Percentiles rank a stretch among this genome's conserved stretches.
phyloP scores from a whole-genome alignment of 2,888 invertebrate genomes.

The Ypsolopha scabrella region DNA sequence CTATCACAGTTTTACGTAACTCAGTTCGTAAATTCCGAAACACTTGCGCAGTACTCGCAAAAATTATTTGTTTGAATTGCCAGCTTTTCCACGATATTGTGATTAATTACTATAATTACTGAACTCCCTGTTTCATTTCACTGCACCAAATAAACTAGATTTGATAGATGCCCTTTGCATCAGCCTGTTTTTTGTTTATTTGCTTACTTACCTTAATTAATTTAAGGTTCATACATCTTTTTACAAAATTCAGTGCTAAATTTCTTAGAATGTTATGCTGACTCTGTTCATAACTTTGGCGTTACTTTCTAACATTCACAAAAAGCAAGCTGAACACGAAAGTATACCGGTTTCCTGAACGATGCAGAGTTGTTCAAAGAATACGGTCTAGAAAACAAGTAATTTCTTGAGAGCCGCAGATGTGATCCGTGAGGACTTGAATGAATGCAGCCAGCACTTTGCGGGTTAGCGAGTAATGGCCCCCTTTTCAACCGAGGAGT shows the following conservation, averaged over 20 bases:
- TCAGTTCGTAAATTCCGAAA: neutral
- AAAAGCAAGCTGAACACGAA: neutral
- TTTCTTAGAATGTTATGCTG: too few relatives aligned
- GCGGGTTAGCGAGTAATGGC: constrained; percentile 16
- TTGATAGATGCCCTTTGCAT: neutral
- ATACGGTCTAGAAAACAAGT: constrained; percentile 4
- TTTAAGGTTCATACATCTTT: too few relatives aligned
- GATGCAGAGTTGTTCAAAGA: neutral
- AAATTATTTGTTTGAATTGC: neutral
- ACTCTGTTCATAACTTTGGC: too few relatives aligned
- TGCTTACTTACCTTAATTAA: too few relatives aligned
- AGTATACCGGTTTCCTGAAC: neutral
- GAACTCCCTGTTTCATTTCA: neutral
- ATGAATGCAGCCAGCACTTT: constrained; percentile 27
- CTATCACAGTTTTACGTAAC: too few relatives aligned
- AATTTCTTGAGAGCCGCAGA: neutral
- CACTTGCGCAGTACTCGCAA: neutral
- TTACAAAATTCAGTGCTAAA: too few relatives aligned
- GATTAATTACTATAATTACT: neutral
- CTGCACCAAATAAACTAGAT: neutral
- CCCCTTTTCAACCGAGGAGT: neutral
- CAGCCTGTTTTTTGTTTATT: neutral
- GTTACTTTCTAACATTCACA: too few relatives aligned
- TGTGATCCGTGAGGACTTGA: constrained; percentile 12
- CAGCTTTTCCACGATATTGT: neutral